Conservation (phyloP, 1,140 invertebrate species). For the Zaprionus inermis region DNA sequence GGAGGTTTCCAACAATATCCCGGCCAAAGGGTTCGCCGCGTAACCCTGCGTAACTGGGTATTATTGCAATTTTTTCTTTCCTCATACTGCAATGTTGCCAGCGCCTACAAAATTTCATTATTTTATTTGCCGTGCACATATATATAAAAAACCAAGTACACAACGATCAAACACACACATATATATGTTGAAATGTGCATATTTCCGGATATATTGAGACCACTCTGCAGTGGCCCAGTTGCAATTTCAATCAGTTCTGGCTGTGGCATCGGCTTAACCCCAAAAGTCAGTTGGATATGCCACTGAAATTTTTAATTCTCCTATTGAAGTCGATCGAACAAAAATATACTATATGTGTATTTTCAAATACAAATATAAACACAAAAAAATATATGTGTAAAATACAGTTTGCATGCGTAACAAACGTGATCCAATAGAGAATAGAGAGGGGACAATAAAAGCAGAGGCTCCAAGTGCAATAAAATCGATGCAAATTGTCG, state of each 20-base stretch:
- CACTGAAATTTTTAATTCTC: conserved; percentile 8
- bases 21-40: neutral
- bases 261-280: conserved; percentile 11
- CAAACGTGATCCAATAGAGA: too few species aligned
- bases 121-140: conserved; percentile 21
- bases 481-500: too few species aligned
- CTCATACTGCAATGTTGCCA: neutral
- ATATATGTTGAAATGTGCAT: neutral
- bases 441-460: too few species aligned
- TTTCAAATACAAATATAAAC: too few species aligned
- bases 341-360: neutral
- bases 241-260: conserved; percentile 16
- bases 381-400: too few species aligned
- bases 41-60: neutral
- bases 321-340: neutral
- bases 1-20: conserved; percentile 11
- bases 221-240: conserved; percentile 14
- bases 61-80: neutral
- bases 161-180: neutral
- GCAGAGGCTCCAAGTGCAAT: too few species aligned
- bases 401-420: neutral
- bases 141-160: neutral
- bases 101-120: conserved; percentile 20
- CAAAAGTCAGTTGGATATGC: conserved; percentile 5
- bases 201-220: neutral